Conservation (phyloP, 2,888 invertebrate genomes). For the Trichopoda pennipes region DNA sequence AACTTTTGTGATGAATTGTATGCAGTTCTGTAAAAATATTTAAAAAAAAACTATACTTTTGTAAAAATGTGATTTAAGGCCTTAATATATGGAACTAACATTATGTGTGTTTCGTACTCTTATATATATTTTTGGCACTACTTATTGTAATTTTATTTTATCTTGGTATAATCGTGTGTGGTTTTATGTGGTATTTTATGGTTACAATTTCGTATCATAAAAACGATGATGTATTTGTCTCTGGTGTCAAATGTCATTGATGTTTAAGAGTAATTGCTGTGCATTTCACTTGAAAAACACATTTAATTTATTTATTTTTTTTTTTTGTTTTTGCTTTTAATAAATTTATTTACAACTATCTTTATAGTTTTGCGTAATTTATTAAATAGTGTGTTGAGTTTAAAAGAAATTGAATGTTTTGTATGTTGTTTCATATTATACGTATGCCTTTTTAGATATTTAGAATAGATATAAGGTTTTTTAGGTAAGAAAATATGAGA, state of each 20-base stretch:
- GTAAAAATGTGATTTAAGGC: no score
- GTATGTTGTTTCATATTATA: no score
- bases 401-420: not conserved
- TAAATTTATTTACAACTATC: slow-evolving; percentile 25
- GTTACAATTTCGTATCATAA: slow-evolving; percentile 39
- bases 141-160: slow-evolving; percentile 1
- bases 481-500: no score
- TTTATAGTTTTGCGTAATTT: slow-evolving; percentile 15
- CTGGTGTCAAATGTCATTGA: slow-evolving; percentile 63
- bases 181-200: slow-evolving; percentile 28
- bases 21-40: no score
- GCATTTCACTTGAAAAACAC: slow-evolving; percentile 43
- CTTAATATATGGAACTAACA: no score
- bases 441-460: no score
- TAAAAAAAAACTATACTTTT: no score
- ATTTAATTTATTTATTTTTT: slow-evolving; percentile 43
- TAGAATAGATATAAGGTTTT: no score
- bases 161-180: slow-evolving; percentile 19
- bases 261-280: slow-evolving; percentile 59
- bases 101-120: not conserved
- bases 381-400: not conserved
- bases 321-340: slow-evolving; percentile 12
- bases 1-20: no score
- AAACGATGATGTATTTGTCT: slow-evolving; percentile 62
- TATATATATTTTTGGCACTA: not conserved